Percentiles rank a stretch among this genome's conserved stretches.
These are phyloP conservation scores for Chrysogorgia sp. DNA, from an alignment of 92 coral and sea anemone genomes.

Conservation along the genomic window DNA sequence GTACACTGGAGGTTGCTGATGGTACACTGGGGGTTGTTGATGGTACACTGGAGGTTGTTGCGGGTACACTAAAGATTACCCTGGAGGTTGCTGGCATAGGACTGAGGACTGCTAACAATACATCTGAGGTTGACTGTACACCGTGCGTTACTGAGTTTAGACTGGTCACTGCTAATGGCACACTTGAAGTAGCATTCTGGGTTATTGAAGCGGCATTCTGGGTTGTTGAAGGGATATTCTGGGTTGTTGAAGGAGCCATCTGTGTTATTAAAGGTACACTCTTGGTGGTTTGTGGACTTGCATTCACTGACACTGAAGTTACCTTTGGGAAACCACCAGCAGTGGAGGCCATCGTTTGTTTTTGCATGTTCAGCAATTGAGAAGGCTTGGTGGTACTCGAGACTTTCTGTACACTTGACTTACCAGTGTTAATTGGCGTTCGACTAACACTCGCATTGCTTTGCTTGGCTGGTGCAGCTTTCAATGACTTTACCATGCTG, in stretches of 20 bases:
- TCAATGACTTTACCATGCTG: neutral
- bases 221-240: conserved; percentile 3
- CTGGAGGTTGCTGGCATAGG: neutral
- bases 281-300: neutral
- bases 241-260: neutral
- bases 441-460: conserved; percentile 15
- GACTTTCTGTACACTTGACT: conserved; percentile 2
- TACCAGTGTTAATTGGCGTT: neutral
- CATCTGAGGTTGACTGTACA: neutral
- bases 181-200: neutral
- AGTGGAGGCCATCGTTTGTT: neutral
- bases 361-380: conserved; percentile 2
- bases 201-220: conserved; percentile 1
- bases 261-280: neutral
- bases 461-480: conserved; percentile 8
- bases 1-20: neutral
- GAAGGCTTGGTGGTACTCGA: neutral
- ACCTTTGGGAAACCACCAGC: neutral
- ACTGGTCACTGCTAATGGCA: neutral
- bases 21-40: neutral
- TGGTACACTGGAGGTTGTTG: neutral
- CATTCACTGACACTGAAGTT: neutral
- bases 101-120: neutral
- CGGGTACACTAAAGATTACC: neutral
- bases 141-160: neutral